Percentiles rank a stretch among this genome's conserved stretches.
Conservation (phyloP, 1,140 invertebrate genomes). For the Sminthurides bifidus region DNA sequence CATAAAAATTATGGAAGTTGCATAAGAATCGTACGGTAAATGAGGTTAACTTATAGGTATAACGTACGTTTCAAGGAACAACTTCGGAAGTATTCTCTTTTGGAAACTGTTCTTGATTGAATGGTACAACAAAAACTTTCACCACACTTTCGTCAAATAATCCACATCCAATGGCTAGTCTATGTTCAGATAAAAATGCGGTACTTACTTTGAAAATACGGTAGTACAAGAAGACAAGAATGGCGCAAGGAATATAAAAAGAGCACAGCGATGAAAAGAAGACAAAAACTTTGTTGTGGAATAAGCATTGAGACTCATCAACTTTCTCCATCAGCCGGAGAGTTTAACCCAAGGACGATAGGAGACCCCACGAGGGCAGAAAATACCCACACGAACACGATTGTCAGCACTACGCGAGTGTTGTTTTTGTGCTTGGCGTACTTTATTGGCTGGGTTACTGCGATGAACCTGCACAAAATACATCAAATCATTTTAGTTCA, state of each 20-base stretch:
- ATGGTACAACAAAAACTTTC: too few species aligned
- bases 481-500: too few species aligned
- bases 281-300: slow-evolving; percentile 97
- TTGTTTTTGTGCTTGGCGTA: slow-evolving; percentile 98
- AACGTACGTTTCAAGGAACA: too few species aligned
- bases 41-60: too few species aligned
- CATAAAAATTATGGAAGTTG: too few species aligned
- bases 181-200: neutral
- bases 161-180: too few species aligned
- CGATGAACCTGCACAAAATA: slow-evolving; percentile 80
- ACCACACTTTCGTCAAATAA: too few species aligned
- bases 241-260: slow-evolving; percentile 97
- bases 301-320: slow-evolving; percentile 64
- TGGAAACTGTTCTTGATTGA: too few species aligned
- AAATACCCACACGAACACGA: slow-evolving; percentile 92
- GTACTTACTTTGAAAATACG: slow-evolving; percentile 84
- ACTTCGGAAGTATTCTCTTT: too few species aligned
- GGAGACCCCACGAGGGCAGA: slow-evolving; percentile 93
- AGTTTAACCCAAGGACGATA: slow-evolving; percentile 89
- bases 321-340: slow-evolving; percentile 57
- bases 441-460: slow-evolving; percentile 96
- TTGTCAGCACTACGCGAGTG: slow-evolving; percentile 83
- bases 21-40: too few species aligned
- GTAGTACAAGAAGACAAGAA: slow-evolving; percentile 98
- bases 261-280: slow-evolving; percentile 94